Evolutionary conservation across 2,888 invertebrate genomes (phyloP).

Genomic region (Ceramica pisi): DNA sequence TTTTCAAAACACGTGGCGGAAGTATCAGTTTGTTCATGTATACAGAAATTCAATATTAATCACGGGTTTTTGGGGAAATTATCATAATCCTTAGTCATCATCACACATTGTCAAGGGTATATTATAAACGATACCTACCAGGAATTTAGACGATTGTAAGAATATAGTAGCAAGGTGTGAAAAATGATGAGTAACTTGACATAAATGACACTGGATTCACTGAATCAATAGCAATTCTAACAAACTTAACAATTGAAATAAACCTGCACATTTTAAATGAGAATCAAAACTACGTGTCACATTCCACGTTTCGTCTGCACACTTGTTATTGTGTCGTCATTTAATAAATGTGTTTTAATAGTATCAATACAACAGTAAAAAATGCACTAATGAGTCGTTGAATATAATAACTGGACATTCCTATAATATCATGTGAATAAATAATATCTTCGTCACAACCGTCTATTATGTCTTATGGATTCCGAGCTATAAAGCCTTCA

Average conservation of each 20-base stretch:
- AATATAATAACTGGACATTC: slow-evolving; percentile 35
- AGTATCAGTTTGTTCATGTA: slow-evolving; percentile 37
- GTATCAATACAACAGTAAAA: slow-evolving; percentile 47
- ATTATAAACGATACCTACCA: slow-evolving; percentile 16
- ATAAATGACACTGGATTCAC: slow-evolving; percentile 31
- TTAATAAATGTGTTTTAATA: slow-evolving; percentile 40
- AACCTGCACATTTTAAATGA: neutral
- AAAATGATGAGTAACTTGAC: slow-evolving; percentile 45
- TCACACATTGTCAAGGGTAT: slow-evolving; percentile 20
- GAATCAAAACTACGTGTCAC: slow-evolving; percentile 37
- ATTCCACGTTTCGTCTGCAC: slow-evolving; percentile 16
- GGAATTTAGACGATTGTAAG: slow-evolving; percentile 24
- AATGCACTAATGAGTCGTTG: slow-evolving; percentile 32
- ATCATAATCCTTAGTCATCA: slow-evolving; percentile 18
- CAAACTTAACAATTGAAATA: slow-evolving; percentile 19
- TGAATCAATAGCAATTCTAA: slow-evolving; percentile 31
- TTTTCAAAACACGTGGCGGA: slow-evolving; percentile 40
- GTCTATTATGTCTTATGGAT: slow-evolving; percentile 27
- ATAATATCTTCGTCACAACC: slow-evolving; percentile 42
- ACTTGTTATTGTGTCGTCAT: slow-evolving; percentile 12
- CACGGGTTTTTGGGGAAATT: slow-evolving; percentile 16
- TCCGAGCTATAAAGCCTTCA: slow-evolving; percentile 47
- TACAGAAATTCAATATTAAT: slow-evolving; percentile 37
- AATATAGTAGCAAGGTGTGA: slow-evolving; percentile 37
- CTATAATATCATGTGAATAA: slow-evolving; percentile 47